Evolutionary conservation across 1,140 invertebrate genomes (phyloP).

Genomic region (Drosophila subpulchrella): DNA sequence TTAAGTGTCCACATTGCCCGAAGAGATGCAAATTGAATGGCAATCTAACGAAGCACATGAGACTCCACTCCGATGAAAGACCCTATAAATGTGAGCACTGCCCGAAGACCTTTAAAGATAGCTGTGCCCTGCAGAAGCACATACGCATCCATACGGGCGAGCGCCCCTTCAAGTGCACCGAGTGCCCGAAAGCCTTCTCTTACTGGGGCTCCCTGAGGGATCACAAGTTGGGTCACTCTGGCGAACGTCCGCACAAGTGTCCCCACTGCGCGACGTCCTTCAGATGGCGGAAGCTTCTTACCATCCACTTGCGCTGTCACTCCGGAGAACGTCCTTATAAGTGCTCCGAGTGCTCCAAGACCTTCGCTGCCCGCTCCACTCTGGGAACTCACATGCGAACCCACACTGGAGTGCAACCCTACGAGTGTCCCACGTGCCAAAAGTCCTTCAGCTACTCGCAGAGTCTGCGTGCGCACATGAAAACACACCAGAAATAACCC

Average conservation of each 20-base stretch:
- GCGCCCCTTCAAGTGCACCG: conserved; percentile 1
- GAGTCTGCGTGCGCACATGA: not conserved
- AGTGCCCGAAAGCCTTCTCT: conserved; percentile 1
- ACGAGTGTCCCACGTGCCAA: not conserved
- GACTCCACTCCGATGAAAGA: not conserved
- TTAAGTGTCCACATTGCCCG: not conserved
- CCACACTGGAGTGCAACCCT: not conserved
- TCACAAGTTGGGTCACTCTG: not conserved
- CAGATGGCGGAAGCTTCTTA: conserved; percentile 1
- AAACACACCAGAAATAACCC: not conserved
- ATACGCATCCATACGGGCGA: conserved; percentile 9
- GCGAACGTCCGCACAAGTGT: conserved; percentile 1
- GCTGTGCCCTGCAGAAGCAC: not conserved
- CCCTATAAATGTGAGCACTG: conserved; percentile 1
- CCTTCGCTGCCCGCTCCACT: not conserved
- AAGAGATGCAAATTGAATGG: not conserved
- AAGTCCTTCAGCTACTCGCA: not conserved
- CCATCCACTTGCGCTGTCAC: not conserved
- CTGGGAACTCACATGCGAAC: not conserved
- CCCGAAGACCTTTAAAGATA: not conserved
- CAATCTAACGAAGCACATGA: not conserved
- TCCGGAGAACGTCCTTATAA: conserved; percentile 1
- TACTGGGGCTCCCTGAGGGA: conserved; percentile 2
- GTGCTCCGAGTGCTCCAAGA: not conserved
- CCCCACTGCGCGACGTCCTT: not conserved